A percentile compares a stretch with the other conserved stretches of the same genome.
These are phyloP conservation scores for Lichenostomus cassidix DNA, from an alignment of 2,113 vertebrate genomes.

Conservation along the genomic window DNA sequence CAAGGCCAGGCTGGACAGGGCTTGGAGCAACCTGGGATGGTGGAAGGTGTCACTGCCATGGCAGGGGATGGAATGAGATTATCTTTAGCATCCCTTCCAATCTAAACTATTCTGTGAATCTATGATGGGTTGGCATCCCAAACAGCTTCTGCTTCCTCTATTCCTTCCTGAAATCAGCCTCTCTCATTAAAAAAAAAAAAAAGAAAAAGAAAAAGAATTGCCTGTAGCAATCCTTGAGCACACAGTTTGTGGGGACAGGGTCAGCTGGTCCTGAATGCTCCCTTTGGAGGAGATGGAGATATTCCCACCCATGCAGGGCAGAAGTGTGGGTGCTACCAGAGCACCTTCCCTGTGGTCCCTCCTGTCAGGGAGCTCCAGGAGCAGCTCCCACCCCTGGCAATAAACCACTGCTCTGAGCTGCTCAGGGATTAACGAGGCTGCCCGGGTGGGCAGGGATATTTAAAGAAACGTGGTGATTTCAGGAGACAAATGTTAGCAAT, in stretches of 20 bases:
- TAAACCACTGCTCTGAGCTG: neutral
- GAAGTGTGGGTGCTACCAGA: neutral
- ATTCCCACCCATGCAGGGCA: neutral
- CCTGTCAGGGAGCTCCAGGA: neutral
- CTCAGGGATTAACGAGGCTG: neutral
- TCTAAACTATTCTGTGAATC: neutral
- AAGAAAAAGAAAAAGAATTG: neutral
- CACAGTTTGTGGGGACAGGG: neutral
- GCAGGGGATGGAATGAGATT: neutral
- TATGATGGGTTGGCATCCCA: neutral
- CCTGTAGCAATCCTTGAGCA: neutral
- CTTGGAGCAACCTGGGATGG: rapidly evolving
- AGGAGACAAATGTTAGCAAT: neutral
- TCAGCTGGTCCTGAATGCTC: neutral
- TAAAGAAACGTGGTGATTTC: neutral
- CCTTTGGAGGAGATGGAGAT: neutral
- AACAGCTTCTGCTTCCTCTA: neutral
- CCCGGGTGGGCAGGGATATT: neutral
- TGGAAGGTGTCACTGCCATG: neutral
- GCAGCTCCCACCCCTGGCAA: neutral
- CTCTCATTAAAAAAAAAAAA: neutral
- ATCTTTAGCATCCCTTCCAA: neutral
- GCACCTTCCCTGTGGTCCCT: neutral
- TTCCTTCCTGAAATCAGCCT: neutral
- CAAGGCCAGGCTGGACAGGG: neutral